These are phyloP conservation scores for Proteles cristata DNA, from an alignment of 2,113 vertebrate genomes.

Conservation along the genomic window DNA sequence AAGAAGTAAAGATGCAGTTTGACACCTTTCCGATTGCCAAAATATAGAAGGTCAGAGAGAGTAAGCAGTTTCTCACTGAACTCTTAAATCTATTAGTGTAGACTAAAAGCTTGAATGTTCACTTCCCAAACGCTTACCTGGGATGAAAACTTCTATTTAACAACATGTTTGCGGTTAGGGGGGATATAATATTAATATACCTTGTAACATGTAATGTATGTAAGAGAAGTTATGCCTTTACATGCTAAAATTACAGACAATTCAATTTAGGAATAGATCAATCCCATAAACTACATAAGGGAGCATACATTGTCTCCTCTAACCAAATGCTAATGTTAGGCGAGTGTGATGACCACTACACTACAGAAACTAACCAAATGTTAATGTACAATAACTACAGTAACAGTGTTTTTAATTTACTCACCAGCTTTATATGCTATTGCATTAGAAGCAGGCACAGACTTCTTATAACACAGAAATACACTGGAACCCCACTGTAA, in stretches of 20 bases:
- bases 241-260: slow-evolving; percentile 52
- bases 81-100: slow-evolving; percentile 58
- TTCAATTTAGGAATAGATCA: not conserved
- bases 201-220: slow-evolving; percentile 15
- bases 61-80: slow-evolving; percentile 35
- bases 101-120: slow-evolving; percentile 43
- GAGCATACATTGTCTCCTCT: slow-evolving; percentile 5
- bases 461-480: slow-evolving; percentile 99
- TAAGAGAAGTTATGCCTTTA: slow-evolving; percentile 47
- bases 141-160: slow-evolving; percentile 52
- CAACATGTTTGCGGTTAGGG: not conserved
- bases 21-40: slow-evolving; percentile 72
- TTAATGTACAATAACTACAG: not conserved
- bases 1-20: slow-evolving; percentile 78
- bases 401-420: slow-evolving; percentile 74
- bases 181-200: not conserved
- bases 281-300: slow-evolving; percentile 18
- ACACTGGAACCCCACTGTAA: slow-evolving; percentile 99
- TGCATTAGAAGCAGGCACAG: slow-evolving; percentile 96
- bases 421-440: slow-evolving; percentile 98
- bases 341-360: not conserved
- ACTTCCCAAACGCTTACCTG: slow-evolving; percentile 54
- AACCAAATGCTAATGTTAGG: slow-evolving; percentile 25
- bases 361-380: slow-evolving; percentile 3
- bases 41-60: slow-evolving; percentile 69